A percentile compares a stretch with the other conserved stretches of the same genome.
Conservation (phyloP, 2,113 vertebrate genomes). For the Orycteropus afer region DNA sequence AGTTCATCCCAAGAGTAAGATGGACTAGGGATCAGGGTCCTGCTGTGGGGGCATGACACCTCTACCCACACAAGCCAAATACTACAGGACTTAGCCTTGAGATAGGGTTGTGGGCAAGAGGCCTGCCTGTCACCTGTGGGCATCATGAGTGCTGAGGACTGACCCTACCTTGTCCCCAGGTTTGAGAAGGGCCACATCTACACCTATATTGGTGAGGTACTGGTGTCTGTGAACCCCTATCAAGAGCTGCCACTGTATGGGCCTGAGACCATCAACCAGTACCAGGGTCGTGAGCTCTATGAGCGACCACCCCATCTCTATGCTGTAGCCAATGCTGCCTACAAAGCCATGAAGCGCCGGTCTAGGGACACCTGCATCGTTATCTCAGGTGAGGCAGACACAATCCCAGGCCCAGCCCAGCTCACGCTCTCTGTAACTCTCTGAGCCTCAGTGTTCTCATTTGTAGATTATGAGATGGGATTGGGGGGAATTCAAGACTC, state of each 20-base stretch:
- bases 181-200: conserved; percentile 94
- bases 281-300: conserved; percentile 93
- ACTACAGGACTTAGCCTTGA: neutral
- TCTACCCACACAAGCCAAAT: neutral
- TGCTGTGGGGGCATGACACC: neutral
- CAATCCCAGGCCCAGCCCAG: neutral
- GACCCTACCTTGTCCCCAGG: conserved; percentile 78
- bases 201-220: conserved; percentile 96
- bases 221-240: conserved; percentile 96
- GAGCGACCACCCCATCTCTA: conserved; percentile 95
- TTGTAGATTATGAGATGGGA: neutral
- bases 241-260: conserved; percentile 91
- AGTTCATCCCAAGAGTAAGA: neutral
- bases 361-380: conserved; percentile 97
- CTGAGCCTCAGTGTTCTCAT: neutral
- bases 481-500: neutral
- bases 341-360: conserved; percentile 95
- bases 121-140: neutral
- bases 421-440: neutral
- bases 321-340: conserved; percentile 93
- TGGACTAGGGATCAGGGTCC: neutral
- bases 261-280: conserved; percentile 86
- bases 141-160: neutral
- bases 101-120: neutral
- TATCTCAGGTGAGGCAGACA: conserved; percentile 90